These are phyloP conservation scores for Trogon melanurus DNA, from an alignment of 2,113 vertebrate species.

Conservation along the genomic window DNA sequence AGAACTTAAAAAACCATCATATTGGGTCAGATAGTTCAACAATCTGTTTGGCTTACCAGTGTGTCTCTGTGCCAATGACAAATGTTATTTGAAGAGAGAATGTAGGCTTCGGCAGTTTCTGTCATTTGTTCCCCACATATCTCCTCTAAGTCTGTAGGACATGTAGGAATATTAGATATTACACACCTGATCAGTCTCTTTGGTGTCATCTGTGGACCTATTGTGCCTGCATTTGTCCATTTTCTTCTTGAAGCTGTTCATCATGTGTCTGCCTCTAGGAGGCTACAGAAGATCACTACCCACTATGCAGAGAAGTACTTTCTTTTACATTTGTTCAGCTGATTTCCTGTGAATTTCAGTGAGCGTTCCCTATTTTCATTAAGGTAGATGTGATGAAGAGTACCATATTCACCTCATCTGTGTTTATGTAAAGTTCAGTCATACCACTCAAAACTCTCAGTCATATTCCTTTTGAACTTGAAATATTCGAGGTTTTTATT, in stretches of 20 bases:
- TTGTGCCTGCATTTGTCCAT: background rate
- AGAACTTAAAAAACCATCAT: background rate
- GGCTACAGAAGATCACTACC: background rate
- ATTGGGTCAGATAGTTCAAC: background rate
- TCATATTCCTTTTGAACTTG: background rate
- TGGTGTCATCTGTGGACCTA: background rate
- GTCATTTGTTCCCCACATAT: background rate
- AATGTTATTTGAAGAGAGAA: background rate
- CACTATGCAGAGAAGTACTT: fast-evolving
- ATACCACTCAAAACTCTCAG: background rate
- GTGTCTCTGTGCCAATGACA: background rate
- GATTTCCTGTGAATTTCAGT: background rate
- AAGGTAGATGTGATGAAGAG: background rate
- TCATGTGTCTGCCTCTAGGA: background rate
- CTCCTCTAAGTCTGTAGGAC: background rate
- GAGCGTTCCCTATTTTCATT: background rate
- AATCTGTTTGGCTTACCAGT: background rate
- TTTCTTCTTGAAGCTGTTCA: background rate
- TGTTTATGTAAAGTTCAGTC: background rate
- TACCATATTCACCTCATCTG: fast-evolving
- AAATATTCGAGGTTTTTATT: background rate
- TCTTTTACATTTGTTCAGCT: background rate
- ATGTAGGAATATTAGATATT: background rate
- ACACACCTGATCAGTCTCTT: background rate
- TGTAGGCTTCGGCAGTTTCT: background rate